These are phyloP conservation scores for Metallyticus violacea DNA, from an alignment of 2,888 invertebrate genomes.

Conservation along the genomic window DNA sequence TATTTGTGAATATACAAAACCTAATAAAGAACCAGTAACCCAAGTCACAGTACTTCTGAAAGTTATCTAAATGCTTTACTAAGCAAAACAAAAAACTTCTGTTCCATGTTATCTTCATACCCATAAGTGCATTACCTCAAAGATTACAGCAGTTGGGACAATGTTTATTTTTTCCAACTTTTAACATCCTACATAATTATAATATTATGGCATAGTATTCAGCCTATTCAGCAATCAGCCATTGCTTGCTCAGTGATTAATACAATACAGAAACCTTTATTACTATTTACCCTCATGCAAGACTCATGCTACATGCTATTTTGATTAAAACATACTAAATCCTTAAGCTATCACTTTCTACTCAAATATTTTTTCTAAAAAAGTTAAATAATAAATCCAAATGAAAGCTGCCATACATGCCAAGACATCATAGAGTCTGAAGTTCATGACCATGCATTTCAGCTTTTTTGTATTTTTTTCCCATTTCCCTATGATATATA, in stretches of 20 bases:
- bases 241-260: neutral
- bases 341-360: neutral
- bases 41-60: too few relatives aligned
- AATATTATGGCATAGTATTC: too few relatives aligned
- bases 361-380: neutral
- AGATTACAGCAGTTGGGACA: too few relatives aligned
- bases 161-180: too few relatives aligned
- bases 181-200: too few relatives aligned
- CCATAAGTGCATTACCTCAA: too few relatives aligned
- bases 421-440: neutral
- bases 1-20: too few relatives aligned
- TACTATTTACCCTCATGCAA: neutral
- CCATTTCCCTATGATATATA: conserved; percentile 23
- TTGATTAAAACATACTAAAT: neutral
- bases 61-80: too few relatives aligned
- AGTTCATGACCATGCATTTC: neutral
- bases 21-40: too few relatives aligned
- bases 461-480: neutral
- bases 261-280: too few relatives aligned
- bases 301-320: neutral
- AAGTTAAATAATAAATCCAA: neutral
- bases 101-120: too few relatives aligned
- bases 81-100: too few relatives aligned
- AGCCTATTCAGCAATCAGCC: neutral
- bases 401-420: neutral